Conservation (phyloP, 2,888 invertebrate species). For the Lithodes maja region DNA sequence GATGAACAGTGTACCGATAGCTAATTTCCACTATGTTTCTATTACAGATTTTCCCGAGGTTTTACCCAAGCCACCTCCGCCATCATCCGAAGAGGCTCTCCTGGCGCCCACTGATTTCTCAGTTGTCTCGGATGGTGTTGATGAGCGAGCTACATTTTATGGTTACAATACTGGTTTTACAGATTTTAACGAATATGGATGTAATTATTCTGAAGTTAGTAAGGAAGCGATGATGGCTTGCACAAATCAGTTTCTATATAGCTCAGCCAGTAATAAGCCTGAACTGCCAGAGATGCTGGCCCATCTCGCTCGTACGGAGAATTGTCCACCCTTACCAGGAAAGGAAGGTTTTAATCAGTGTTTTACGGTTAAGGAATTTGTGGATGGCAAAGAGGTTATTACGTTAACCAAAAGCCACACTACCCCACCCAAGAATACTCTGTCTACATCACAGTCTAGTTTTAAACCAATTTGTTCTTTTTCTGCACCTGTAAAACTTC, state of each 20-base stretch:
- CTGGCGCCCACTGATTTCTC: slow-evolving; percentile 43
- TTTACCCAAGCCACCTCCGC: slow-evolving; percentile 45
- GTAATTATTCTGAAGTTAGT: slow-evolving; percentile 10
- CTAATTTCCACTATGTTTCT: no score
- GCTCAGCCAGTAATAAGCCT: slow-evolving; percentile 21
- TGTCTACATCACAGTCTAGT: slow-evolving; percentile 16
- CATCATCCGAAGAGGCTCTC: slow-evolving; percentile 13
- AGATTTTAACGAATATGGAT: slow-evolving; percentile 1
- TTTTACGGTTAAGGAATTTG: slow-evolving; percentile 42
- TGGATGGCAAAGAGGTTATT: slow-evolving; percentile 59
- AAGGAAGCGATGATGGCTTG: not conserved
- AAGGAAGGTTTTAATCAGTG: slow-evolving; percentile 11
- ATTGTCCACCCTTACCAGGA: not conserved
- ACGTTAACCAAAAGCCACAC: slow-evolving; percentile 43
- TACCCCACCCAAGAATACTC: not conserved
- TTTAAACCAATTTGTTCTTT: slow-evolving; percentile 1
- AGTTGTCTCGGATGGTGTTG: slow-evolving; percentile 4
- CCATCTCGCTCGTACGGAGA: not conserved
- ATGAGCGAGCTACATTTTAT: not conserved
- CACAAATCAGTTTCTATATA: slow-evolving; percentile 9
- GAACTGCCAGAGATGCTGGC: slow-evolving; percentile 8
- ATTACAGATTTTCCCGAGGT: slow-evolving; percentile 46
- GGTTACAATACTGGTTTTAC: not conserved
- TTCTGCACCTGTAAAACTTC: slow-evolving; percentile 11
- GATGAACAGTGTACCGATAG: no score